Conservation (phyloP, 2,888 invertebrate genomes). For the Pseudococcus longispinus region DNA sequence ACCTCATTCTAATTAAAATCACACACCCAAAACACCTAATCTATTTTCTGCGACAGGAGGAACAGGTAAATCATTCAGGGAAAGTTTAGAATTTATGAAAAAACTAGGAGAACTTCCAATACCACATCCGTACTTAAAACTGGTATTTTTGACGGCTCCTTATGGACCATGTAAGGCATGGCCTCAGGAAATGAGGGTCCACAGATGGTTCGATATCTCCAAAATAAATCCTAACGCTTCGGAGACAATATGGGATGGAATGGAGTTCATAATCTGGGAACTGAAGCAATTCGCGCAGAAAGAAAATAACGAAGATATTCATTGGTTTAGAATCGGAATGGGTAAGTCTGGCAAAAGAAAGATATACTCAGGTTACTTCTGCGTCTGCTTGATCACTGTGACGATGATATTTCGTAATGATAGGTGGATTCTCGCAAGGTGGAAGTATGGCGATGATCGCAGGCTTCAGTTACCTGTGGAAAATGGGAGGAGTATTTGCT, state of each 20-base stretch:
- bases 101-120: neutral
- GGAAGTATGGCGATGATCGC: slow-evolving; percentile 9
- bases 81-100: neutral
- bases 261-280: neutral
- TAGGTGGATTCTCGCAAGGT: slow-evolving; percentile 20
- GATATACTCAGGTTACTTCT: neutral
- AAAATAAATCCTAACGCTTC: neutral
- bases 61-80: neutral
- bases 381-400: neutral
- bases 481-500: slow-evolving; percentile 9
- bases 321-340: slow-evolving; percentile 1
- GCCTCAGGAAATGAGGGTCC: neutral
- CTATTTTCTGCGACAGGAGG: neutral
- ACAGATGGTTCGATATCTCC: neutral
- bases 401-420: neutral
- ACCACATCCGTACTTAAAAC: neutral
- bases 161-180: neutral
- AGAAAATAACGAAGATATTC: slow-evolving; percentile 19
- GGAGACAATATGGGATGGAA: neutral
- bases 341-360: neutral
- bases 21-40: neutral
- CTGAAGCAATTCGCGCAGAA: slow-evolving; percentile 15
- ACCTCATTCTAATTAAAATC: neutral
- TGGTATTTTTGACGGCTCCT: slow-evolving; percentile 8
- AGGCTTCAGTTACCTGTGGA: slow-evolving; percentile 4